Evolutionary conservation across 1,140 invertebrate genomes (phyloP).

Genomic region (Varroa destructor): DNA sequence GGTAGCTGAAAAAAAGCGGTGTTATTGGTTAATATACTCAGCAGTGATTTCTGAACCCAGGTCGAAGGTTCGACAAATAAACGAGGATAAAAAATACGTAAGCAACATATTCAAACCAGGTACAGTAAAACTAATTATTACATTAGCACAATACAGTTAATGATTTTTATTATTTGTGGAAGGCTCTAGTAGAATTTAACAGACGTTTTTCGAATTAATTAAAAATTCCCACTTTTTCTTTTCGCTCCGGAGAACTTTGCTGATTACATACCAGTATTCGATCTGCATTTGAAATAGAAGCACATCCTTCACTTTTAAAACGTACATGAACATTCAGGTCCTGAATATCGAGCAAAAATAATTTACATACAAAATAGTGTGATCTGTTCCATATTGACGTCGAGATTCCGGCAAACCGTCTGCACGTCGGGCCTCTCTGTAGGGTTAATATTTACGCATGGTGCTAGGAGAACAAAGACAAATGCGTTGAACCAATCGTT

Average conservation of each 20-base stretch:
- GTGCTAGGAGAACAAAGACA: conserved; percentile 44
- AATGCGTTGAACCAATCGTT: neutral
- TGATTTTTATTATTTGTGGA: too few relatives aligned
- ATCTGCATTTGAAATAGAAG: too few relatives aligned
- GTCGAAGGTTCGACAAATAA: neutral
- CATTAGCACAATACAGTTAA: too few relatives aligned
- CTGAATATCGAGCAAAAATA: too few relatives aligned
- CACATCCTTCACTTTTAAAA: neutral
- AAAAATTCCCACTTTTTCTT: too few relatives aligned
- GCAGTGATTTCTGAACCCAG: neutral
- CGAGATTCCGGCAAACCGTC: conserved; percentile 58
- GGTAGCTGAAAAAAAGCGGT: conserved; percentile 47
- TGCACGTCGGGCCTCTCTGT: conserved; percentile 55
- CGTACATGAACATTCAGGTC: conserved; percentile 5
- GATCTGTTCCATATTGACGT: conserved; percentile 60
- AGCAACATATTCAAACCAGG: too few relatives aligned
- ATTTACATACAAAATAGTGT: conserved; percentile 53
- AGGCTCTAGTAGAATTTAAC: too few relatives aligned
- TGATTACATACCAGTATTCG: too few relatives aligned
- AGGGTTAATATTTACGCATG: conserved; percentile 55
- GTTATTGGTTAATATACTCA: neutral
- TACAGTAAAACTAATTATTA: conserved; percentile 6
- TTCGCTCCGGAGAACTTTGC: too few relatives aligned
- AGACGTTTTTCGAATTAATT: too few relatives aligned
- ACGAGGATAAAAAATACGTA: conserved; percentile 11